phyloP scores from a whole-genome alignment of 1,140 invertebrate genomes.

The Zophobas morio region DNA sequence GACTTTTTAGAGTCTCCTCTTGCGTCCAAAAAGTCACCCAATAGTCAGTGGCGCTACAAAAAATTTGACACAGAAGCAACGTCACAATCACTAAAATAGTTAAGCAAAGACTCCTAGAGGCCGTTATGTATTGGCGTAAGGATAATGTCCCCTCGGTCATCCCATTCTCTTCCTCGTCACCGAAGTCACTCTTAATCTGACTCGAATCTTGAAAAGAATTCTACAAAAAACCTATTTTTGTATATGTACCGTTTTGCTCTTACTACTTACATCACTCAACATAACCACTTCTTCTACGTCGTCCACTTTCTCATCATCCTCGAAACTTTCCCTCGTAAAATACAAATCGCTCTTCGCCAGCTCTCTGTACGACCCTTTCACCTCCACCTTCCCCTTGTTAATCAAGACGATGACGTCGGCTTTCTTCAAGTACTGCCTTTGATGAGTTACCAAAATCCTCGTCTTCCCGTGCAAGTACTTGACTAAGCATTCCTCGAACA shows the following conservation, averaged over 20 bases:
- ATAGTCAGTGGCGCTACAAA: not conserved
- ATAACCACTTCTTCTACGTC: constrained; percentile 58
- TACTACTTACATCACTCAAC: constrained; percentile 54
- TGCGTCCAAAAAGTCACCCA: constrained; percentile 21
- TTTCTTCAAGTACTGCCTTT: constrained; percentile 81
- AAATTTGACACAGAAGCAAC: not conserved
- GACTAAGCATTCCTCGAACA: constrained; percentile 71
- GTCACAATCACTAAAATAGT: not conserved
- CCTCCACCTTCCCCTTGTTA: constrained; percentile 75
- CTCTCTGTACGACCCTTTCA: constrained; percentile 74
- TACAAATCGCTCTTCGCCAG: constrained; percentile 67
- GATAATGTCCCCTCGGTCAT: not conserved
- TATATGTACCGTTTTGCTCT: too few relatives aligned
- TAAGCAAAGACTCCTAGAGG: not conserved
- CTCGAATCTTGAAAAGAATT: not conserved
- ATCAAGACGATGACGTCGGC: constrained; percentile 79
- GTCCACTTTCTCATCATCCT: constrained; percentile 65
- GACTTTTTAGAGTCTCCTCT: not conserved
- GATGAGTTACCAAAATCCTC: constrained; percentile 84
- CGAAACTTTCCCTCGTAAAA: constrained; percentile 47
- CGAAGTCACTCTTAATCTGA: not conserved
- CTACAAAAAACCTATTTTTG: not conserved
- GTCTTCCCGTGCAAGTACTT: constrained; percentile 69
- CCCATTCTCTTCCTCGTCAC: not conserved
- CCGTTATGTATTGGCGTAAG: not conserved